Evolutionary conservation across 1,140 invertebrate species (phyloP), one percentile per base, ranked within the genome.

Genomic region (Drosophila cardini): DNA sequence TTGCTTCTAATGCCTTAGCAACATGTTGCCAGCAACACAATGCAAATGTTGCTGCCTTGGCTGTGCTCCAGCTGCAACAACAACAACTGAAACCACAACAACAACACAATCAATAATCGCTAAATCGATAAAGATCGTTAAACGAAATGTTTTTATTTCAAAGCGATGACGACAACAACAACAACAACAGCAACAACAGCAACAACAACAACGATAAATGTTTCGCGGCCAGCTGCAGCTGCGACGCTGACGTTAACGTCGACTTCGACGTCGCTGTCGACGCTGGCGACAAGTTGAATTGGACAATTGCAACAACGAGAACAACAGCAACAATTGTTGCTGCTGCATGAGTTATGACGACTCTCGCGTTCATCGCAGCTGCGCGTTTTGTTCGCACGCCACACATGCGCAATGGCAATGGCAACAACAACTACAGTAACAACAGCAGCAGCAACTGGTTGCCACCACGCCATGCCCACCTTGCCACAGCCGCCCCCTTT

Each of bases 81-180:
- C 40, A 61, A 72, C 75, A 46, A 11, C n/a, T n/a, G n/a, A n/a
- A n/a, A n/a, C n/a, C n/a, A n/a, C 45, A 26, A 50, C 46, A n/a
- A 30, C 46, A 50, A 34, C 48, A 89, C 90, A 91, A 91, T 91
- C 89, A 91, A 91, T 91, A 91, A 91, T 91, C 89, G 81, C 77
- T 26, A 26, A 26, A 86, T 72, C 82, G 90, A 91, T 91, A 91
- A 91, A 91, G 84, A 91, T 91, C 89, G 89, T 90, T 87, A 87
- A 87, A 78, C 84, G 84, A 87, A 87, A 87, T 87, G 84, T 89
- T 87, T 87, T 87, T 87, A 89, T 87, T 87, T 87, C 60, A 73
- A 68, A 61, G 43, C 70, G 74, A 57, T 61, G 68, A 76, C 67
- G 67, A 74, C 50, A 34, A 58, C 56, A 46, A 58, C 55, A 30